Percentiles rank a stretch among this genome's conserved stretches.
These are phyloP conservation scores for Drepana arcuata DNA, from an alignment of 1,140 invertebrate genomes.

Conservation along the genomic window DNA sequence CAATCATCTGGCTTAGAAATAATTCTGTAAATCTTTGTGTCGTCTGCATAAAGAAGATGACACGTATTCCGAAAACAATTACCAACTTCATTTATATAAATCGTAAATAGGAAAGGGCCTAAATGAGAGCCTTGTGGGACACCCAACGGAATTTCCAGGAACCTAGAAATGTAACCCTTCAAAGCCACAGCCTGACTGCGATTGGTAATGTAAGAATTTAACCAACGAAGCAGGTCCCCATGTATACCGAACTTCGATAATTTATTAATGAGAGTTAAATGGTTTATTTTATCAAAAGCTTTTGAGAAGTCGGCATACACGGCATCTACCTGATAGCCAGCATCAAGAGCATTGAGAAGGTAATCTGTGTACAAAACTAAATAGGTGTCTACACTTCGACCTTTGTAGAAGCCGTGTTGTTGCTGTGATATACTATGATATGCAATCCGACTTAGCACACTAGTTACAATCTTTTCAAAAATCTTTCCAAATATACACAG, in stretches of 20 bases:
- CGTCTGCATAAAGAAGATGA: conserved; percentile 13
- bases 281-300: conserved; percentile 33
- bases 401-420: conserved; percentile 17
- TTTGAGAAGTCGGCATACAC: conserved; percentile 36
- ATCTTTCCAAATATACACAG: conserved; percentile 25
- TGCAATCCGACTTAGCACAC: no score
- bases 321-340: conserved; percentile 23
- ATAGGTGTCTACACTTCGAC: no score
- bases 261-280: conserved; percentile 10
- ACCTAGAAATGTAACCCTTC: conserved; percentile 8
- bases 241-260: conserved; percentile 13
- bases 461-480: conserved; percentile 25
- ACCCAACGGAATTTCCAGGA: conserved; percentile 9
- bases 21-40: conserved; percentile 12
- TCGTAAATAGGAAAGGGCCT: conserved; percentile 8
- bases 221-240: no score
- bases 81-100: conserved; percentile 13
- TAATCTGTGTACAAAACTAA: no score
- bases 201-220: conserved; percentile 14
- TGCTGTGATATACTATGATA: no score
- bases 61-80: background rate
- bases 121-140: no score
- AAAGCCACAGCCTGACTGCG: conserved; percentile 14
- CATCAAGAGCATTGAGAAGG: conserved; percentile 14
- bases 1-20: conserved; percentile 5